These are phyloP conservation scores for Apogon hyalosoma DNA, from an alignment of 2,797 vertebrate species.

Conservation along the genomic window DNA sequence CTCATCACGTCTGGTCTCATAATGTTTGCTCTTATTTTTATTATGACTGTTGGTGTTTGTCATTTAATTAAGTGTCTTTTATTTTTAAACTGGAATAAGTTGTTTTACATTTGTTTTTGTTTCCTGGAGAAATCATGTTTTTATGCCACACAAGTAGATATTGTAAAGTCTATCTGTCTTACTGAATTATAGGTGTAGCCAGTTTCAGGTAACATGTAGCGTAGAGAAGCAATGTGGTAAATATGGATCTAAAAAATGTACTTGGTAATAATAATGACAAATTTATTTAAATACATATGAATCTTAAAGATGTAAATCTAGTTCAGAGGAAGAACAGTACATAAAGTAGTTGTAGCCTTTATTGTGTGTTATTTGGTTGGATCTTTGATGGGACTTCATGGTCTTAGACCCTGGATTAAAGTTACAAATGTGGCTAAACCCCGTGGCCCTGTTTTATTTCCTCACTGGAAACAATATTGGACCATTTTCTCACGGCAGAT, in stretches of 20 bases:
- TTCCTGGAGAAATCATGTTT: conserved; percentile 38
- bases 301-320: conserved; percentile 72
- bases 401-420: conserved; percentile 70
- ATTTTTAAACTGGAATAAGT: conserved; percentile 76
- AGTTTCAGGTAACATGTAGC: conserved; percentile 55
- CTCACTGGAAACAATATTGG: conserved; percentile 29
- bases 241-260: conserved; percentile 54
- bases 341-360: conserved; percentile 43
- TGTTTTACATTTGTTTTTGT: conserved; percentile 35
- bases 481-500: too few species aligned
- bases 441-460: conserved; percentile 64
- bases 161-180: conserved; percentile 38
- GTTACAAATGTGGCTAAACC: conserved; percentile 45
- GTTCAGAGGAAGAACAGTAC: conserved; percentile 41
- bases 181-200: conserved; percentile 52
- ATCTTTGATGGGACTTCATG: conserved; percentile 54
- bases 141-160: conserved; percentile 37
- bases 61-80: conserved; percentile 38
- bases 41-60: conserved; percentile 41
- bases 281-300: conserved; percentile 65
- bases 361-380: conserved; percentile 51
- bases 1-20: conserved; percentile 49
- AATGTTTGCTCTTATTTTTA: conserved; percentile 25
- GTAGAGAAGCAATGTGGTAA: conserved; percentile 36
- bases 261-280: conserved; percentile 13